These are phyloP conservation scores for Cynopterus sphinx DNA, from an alignment of 2,797 vertebrate genomes.

Conservation along the genomic window DNA sequence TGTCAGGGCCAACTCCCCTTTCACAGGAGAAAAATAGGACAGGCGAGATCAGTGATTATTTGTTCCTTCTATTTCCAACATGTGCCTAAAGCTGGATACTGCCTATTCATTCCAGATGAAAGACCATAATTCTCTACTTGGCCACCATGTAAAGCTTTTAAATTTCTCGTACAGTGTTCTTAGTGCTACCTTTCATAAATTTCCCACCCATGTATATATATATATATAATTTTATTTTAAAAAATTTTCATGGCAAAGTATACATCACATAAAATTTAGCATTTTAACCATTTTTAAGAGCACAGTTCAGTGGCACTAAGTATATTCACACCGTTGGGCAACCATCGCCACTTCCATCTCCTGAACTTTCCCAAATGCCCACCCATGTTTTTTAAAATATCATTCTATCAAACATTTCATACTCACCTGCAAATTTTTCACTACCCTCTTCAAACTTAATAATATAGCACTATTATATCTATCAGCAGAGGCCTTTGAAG, in stretches of 20 bases:
- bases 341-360: neutral
- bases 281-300: neutral
- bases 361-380: neutral
- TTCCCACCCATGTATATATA: neutral
- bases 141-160: neutral
- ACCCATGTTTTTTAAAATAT: neutral
- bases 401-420: neutral
- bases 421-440: neutral
- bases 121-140: neutral
- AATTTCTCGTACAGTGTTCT: neutral
- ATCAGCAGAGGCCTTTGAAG: neutral
- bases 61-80: slow-evolving; percentile 12
- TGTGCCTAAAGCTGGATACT: neutral
- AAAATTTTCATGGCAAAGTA: neutral
- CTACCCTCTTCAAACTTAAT: neutral
- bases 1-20: slow-evolving; percentile 20
- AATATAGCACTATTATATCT: neutral
- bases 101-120: slow-evolving; percentile 39
- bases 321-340: no score
- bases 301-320: neutral
- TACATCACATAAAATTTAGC: neutral
- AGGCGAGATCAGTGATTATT: slow-evolving; percentile 16
- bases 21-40: slow-evolving; percentile 23
- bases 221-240: neutral
- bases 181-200: neutral